phyloP scores from a whole-genome alignment of 92 coral and sea anemone species.

The Scolanthus callimorphus region DNA sequence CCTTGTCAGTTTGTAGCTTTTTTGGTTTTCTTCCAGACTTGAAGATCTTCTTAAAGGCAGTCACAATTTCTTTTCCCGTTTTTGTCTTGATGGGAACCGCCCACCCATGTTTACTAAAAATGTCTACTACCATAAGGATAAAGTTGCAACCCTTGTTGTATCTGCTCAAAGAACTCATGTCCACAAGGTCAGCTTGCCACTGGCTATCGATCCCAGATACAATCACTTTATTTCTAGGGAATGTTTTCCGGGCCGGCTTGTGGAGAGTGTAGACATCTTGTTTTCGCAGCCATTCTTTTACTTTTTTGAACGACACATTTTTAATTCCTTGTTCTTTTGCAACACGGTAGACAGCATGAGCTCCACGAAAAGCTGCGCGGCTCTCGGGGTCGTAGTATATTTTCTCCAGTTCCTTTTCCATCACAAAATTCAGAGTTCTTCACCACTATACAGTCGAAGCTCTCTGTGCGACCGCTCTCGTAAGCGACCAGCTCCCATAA shows the following conservation, averaged over 20 bases:
- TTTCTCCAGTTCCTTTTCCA: neutral
- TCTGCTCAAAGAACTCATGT: neutral
- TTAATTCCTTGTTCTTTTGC: conserved; percentile 1
- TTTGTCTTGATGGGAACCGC: neutral
- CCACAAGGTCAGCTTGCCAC: neutral
- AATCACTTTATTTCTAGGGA: neutral
- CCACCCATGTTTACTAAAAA: neutral
- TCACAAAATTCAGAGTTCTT: neutral
- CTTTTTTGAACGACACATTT: neutral
- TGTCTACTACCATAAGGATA: neutral
- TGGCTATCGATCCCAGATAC: neutral
- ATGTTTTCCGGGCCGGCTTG: neutral
- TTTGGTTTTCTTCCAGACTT: neutral
- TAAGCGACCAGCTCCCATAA: no score
- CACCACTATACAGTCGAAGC: no score
- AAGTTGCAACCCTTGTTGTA: neutral
- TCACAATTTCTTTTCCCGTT: neutral
- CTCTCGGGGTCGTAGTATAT: neutral
- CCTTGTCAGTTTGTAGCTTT: neutral
- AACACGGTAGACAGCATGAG: neutral
- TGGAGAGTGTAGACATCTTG: neutral
- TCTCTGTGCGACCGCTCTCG: no score
- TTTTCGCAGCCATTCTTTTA: neutral
- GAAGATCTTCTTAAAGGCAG: neutral
- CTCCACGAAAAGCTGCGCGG: neutral